Evolutionary conservation across 2,888 invertebrate genomes (phyloP), one percentile per base, ranked within the genome.

Genomic region (Tachina lurida): DNA sequence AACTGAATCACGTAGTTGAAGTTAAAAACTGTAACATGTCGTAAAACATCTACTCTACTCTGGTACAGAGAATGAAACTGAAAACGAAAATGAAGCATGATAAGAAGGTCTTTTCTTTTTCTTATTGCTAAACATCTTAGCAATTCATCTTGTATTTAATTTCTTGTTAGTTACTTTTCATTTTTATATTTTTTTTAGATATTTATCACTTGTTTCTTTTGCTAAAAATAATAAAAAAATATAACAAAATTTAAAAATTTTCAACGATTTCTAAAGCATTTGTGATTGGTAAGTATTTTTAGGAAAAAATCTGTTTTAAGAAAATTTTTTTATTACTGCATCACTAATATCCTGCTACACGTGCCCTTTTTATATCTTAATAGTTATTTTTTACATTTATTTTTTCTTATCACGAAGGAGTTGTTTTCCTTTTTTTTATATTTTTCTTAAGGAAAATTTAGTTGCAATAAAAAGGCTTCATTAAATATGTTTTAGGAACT

Each of bases 11-110:
- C 82, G 82, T 85, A 85, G 74, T 78, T 75, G 65, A 82, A 85
- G 74, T 85, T 85, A 78, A 82, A 85, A 85, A 85, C 74, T 79
- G 85, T 85, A 85, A 85, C 82, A 85, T 85, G 75, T 82, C 82
- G 82, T 78, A 82, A 85, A 75, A 82, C 78, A 78, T 82, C 78
- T 71, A 83, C 73, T 82, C 63, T 45, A 54, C 67, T 67, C 67
- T 67, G 60, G 45, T 60, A 47, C 43, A 17, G 77, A 17, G 77
- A 77, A 65, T 71, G 43, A 67, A 83, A 73, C 41, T 70, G 41
- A 77, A 67, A 70, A 63, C 49, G 70, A 56, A 82, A 73, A 54
- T 52, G 71, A 43, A 63, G 83, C n/a, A 54, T 17, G n/a, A 65
- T 5, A 41, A 67, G 60, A 47, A 43, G 17, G 56, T 12, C 60